These are phyloP conservation scores for Willisornis vidua DNA, from an alignment of 2,113 vertebrate genomes.

Conservation along the genomic window DNA sequence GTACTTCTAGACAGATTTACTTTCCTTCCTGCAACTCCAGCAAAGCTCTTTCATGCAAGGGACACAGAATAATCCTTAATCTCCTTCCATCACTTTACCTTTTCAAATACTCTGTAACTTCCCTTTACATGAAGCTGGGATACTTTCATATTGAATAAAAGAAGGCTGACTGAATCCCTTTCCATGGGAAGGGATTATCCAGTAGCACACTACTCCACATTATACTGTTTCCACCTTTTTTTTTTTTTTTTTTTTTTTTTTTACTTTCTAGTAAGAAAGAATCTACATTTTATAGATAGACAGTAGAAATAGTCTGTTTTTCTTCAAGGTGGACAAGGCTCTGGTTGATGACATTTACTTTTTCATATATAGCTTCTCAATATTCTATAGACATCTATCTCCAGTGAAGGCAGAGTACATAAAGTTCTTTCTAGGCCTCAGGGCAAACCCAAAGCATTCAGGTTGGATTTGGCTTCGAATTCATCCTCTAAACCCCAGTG, in stretches of 20 bases:
- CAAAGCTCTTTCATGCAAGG: not conserved
- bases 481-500: conserved; percentile 29
- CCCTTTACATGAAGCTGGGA: not conserved
- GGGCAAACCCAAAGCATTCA: conserved; percentile 56
- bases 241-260: not conserved
- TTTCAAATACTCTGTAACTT: not conserved
- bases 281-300: not conserved
- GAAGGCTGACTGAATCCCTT: not conserved
- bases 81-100: not conserved
- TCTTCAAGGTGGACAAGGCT: not conserved
- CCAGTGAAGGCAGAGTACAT: not conserved
- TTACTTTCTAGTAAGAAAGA: not conserved
- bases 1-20: not conserved
- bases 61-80: not conserved
- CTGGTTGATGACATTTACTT: not conserved
- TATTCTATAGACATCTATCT: too few species aligned
- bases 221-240: not conserved
- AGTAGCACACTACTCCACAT: not conserved
- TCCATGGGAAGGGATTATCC: not conserved
- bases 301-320: not conserved
- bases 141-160: not conserved
- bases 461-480: conserved; percentile 33
- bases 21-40: not conserved
- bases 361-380: too few species aligned
- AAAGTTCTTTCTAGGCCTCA: conserved; percentile 50